Evolutionary conservation across 2,888 invertebrate genomes (phyloP), one percentile per base, ranked within the genome.

Genomic region (Dryobotodes eremita): DNA sequence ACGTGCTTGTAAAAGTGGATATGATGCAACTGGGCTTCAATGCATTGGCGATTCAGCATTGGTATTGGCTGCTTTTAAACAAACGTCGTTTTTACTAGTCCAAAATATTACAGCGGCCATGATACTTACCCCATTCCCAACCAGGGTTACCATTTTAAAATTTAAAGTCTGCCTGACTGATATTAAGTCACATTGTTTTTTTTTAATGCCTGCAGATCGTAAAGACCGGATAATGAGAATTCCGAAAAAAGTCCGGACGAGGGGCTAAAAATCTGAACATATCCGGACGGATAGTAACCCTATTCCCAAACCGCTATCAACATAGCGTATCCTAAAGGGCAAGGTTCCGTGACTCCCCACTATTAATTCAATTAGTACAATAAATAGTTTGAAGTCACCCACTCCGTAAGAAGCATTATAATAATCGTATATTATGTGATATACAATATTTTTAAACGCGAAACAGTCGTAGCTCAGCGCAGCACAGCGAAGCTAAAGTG

Each of bases 291-390:
- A 36, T 23, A 36, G 62, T 36, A 6, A 62, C 62, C 36, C 36
- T 11, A 36, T 80, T 59, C 6, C n/a, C 59, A 61, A 70, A 42
- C 62, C 85, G 75, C 81, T 80, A 53, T 59, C 85, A 31, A 59
- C 17, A 70, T 72, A 36, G 71, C 79, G 23, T 79, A 69, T n/a
- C 71, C 77, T 59, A 57, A 70, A 74, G 64, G 79, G 82, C 61
- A 87, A 83, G 80, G 85, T 94, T 89, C 91, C 96, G 96, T 96
- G 96, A 95, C 96, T 94, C 75, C 75, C 69, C 86, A 86, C 94
- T 94, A 94, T 96, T 95, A 94, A 94, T 95, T 94, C 95, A 96
- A 96, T 96, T 96, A 96, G 90, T 91, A 91, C 95, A 94, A 96
- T 96, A 95, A 96, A 95, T 96, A 96, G 89, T 91, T 91, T 89